Base-by-base conservation (phyloP, 2,888 invertebrate species). In the Carcina quercana region DNA sequence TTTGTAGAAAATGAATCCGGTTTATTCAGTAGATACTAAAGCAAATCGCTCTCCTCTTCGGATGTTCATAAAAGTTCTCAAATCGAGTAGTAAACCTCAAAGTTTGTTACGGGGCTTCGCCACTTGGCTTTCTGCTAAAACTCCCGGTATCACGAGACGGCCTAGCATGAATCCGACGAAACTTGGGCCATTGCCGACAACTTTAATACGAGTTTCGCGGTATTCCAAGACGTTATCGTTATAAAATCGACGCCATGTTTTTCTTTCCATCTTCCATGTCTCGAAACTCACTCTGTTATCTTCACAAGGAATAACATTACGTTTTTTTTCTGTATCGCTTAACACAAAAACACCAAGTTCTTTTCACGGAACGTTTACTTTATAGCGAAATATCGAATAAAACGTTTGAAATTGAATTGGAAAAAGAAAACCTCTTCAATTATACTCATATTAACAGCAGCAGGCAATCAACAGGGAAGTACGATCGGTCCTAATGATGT, bases 151-250 rank as follows among this genome's bases (percentile, higher is more conserved):
- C 61, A 59, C 46, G 48, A n/a, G n/a, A 44, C 47, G 51, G 64
- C 55, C 59, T 58, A 53, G 48, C 50, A 53, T 45, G 47, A 56
- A 59, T 64, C 58, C 54, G 49, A 42, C 38, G 32, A 58, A 72
- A 72, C 58, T 73, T 73, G 42, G 40, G 42, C 60, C 61, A 58
- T 65, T 53, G 56, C 51, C 53, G 50, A 48, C 59, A 61, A 71
- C 56, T 71, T 73, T 68, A 65, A 63, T 69, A 64, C 61, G 64
- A 72, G 54, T 72, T 71, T 54, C 47, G 55, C 53, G 58, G 59
- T 59, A 55, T 59, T 57, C 42, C 30, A 42, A 41, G 53, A 59
- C 59, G 56, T 60, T 67, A 70, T 67, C 64, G 59, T 62, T 67
- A 58, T 60, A 62, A 67, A 67, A 68, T 66, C 55, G 51, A 56